phyloP scores from a whole-genome alignment of 1,140 invertebrate genomes.

The Patella vulgata region DNA sequence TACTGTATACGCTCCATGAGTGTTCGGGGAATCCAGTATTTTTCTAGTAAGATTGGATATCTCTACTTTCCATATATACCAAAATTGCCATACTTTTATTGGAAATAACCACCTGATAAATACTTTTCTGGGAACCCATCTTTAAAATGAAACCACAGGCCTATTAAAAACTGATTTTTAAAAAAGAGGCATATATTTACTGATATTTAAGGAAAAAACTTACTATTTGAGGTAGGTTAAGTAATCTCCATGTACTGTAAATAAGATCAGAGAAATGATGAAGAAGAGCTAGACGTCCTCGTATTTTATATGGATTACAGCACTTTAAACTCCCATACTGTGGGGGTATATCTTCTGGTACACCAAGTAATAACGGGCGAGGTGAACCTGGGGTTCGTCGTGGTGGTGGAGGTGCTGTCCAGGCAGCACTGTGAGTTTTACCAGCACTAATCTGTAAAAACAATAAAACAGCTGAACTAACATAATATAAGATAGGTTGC shows the following conservation, averaged over 20 bases:
- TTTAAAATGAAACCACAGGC: too few relatives aligned
- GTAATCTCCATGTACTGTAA: conserved; percentile 74
- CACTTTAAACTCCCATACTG: conserved; percentile 72
- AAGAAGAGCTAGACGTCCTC: conserved; percentile 71
- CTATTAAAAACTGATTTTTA: too few relatives aligned
- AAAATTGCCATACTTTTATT: too few relatives aligned
- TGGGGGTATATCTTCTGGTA: conserved; percentile 70
- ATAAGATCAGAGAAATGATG: conserved; percentile 75
- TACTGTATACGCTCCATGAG: too few relatives aligned
- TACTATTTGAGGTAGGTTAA: conserved; percentile 68
- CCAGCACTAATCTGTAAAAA: conserved; percentile 71
- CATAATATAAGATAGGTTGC: conserved; percentile 1
- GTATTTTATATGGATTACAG: conserved; percentile 69
- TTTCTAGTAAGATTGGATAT: too few relatives aligned
- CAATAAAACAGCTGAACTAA: conserved; percentile 3
- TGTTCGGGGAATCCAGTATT: too few relatives aligned
- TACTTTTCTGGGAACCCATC: too few relatives aligned
- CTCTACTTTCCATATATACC: too few relatives aligned
- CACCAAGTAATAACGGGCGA: conserved; percentile 68
- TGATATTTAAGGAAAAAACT: too few relatives aligned
- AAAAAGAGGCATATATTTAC: too few relatives aligned
- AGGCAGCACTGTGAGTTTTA: conserved; percentile 74
- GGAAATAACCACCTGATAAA: too few relatives aligned
- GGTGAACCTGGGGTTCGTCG: conserved; percentile 68
- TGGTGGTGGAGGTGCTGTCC: conserved; percentile 72